A percentile compares a stretch with the other conserved stretches of the same genome.
Conservation (phyloP, 2,113 vertebrate species). For the Antechinus stuartii region DNA sequence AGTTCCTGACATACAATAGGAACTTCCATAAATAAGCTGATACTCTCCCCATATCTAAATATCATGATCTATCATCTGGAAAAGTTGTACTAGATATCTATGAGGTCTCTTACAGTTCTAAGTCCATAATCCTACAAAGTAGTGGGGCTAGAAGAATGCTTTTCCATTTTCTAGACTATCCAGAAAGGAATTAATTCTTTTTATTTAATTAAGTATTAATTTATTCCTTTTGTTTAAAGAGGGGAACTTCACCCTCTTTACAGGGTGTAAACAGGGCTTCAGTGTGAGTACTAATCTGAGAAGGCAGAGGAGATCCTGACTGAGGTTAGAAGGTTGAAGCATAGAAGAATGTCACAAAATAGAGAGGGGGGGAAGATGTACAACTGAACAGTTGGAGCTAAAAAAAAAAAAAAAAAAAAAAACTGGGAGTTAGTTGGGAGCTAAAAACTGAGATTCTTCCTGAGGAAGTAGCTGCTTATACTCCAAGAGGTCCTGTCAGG, state of each 20-base stretch:
- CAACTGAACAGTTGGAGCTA: not conserved
- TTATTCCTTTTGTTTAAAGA: not conserved
- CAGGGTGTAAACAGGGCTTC: not conserved
- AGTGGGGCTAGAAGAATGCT: not conserved
- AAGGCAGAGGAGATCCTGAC: not conserved
- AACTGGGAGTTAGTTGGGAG: not conserved
- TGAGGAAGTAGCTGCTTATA: not conserved
- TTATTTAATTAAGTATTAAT: not conserved
- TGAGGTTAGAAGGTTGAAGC: not conserved
- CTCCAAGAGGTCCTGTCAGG: not conserved
- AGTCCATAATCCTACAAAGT: not conserved
- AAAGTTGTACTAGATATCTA: not conserved
- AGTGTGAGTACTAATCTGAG: not conserved
- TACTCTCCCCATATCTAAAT: not conserved
- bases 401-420: not conserved
- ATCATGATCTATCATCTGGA: not conserved
- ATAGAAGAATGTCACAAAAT: not conserved
- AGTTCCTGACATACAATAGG: too few species aligned
- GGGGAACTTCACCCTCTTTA: too few species aligned
- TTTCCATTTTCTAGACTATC: not conserved
- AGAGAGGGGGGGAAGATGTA: not conserved
- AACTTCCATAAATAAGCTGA: too few species aligned
- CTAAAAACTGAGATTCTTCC: not conserved
- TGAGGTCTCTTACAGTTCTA: not conserved
- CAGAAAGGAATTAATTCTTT: not conserved